Conservation (phyloP, 2,888 invertebrate genomes). For the Drosophila peninsularis region DNA sequence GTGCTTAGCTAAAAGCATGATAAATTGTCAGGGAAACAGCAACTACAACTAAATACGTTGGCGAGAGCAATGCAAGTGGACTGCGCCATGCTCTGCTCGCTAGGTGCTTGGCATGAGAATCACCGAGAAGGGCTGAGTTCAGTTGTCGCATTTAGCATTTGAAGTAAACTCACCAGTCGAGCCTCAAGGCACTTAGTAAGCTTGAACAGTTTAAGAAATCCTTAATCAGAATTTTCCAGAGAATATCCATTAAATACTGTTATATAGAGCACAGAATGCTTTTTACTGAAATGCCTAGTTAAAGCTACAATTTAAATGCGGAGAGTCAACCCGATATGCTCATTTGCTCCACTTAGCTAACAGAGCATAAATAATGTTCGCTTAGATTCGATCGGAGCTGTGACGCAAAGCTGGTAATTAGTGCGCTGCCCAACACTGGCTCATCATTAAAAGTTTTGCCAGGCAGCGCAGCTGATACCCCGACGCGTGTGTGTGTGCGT, state of each 20-base stretch:
- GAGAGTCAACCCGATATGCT: not conserved
- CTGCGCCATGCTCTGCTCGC: not conserved
- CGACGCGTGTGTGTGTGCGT: not conserved
- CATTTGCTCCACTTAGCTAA: not conserved
- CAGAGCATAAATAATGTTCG: conserved; percentile 1
- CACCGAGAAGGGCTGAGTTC: not conserved
- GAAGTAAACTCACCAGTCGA: not conserved
- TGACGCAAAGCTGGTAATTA: conserved; percentile 42
- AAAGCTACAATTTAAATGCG: not conserved
- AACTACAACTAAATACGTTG: conserved; percentile 3
- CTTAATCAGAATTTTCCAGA: too few species aligned
- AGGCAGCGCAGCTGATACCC: conserved; percentile 6
- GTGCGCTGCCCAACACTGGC: conserved; percentile 28
- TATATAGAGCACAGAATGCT: too few species aligned
- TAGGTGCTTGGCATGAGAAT: not conserved
- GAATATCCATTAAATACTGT: too few species aligned
- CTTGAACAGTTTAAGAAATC: too few species aligned
- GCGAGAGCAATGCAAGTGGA: not conserved
- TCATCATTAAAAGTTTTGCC: conserved; percentile 34
- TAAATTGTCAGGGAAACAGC: conserved; percentile 29
- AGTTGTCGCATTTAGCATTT: not conserved
- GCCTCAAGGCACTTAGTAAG: too few species aligned
- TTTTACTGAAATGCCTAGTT: not conserved
- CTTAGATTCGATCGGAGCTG: conserved; percentile 12
- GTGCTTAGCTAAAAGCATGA: conserved; percentile 41